Percentiles rank a stretch among this genome's conserved stretches.
Evolutionary conservation across 2,888 invertebrate genomes (phyloP).

Genomic region (Ophion obscuratus): DNA sequence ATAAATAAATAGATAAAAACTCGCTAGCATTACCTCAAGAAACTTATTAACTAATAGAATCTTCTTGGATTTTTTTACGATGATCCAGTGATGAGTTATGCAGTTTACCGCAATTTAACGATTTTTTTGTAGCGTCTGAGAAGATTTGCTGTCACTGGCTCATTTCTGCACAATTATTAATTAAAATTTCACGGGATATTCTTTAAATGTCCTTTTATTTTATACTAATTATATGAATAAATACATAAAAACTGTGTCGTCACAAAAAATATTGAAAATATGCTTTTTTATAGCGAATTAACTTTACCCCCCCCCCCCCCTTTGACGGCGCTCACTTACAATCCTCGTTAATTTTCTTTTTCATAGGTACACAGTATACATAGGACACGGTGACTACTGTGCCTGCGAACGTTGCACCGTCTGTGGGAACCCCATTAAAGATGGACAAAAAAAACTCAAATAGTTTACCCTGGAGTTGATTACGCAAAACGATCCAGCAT

Average conservation of each 20-base stretch:
- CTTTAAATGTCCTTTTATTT: slow-evolving; percentile 2
- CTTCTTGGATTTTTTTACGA: slow-evolving; percentile 5
- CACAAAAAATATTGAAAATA: neutral
- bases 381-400: slow-evolving; percentile 33
- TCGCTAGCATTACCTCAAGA: neutral
- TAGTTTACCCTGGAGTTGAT: slow-evolving; percentile 33
- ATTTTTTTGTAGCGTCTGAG: neutral
- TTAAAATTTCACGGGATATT: neutral
- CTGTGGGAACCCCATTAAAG: slow-evolving; percentile 13
- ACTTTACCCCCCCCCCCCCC: neutral
- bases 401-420: slow-evolving; percentile 49
- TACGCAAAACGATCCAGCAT: slow-evolving; percentile 13
- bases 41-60: slow-evolving; percentile 2
- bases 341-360: slow-evolving; percentile 26
- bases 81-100: neutral
- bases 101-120: neutral
- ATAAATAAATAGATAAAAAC: slow-evolving; percentile 6
- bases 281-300: neutral
- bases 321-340: neutral
- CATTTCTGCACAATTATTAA: neutral
- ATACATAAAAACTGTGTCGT: neutral
- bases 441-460: slow-evolving; percentile 34
- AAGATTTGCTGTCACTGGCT: neutral
- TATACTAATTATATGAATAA: slow-evolving; percentile 15
- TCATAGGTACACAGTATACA: slow-evolving; percentile 32